Evolutionary conservation across 1,140 invertebrate genomes (phyloP).

Genomic region (Dendroctonus ponderosae): DNA sequence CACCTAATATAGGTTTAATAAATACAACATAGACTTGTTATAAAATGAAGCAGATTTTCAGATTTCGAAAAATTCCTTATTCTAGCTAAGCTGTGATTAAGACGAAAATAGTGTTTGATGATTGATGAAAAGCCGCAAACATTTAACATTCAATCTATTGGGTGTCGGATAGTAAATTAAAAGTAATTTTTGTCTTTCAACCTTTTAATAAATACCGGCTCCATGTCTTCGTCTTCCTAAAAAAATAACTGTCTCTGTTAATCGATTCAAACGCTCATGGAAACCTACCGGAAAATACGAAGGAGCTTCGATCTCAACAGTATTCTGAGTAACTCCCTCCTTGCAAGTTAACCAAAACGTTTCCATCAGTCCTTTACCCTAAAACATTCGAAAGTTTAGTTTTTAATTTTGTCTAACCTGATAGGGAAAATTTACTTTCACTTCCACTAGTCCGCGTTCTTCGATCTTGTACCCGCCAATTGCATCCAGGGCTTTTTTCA

Average conservation of each 20-base stretch:
- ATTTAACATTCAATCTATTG: neutral
- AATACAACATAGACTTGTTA: neutral
- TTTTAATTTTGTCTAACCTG: neutral
- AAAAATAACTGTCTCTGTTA: constrained; percentile 7
- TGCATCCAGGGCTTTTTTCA: constrained; percentile 73
- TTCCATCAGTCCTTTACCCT: constrained; percentile 89
- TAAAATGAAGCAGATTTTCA: too few species aligned
- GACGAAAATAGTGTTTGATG: neutral
- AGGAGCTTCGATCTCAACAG: constrained; percentile 57
- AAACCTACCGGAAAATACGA: constrained; percentile 55
- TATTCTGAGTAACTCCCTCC: constrained; percentile 62
- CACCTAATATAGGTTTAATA: constrained; percentile 30
- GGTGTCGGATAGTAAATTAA: constrained; percentile 18
- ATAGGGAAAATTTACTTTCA: constrained; percentile 61
- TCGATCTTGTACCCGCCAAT: constrained; percentile 79
- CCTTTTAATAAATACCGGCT: constrained; percentile 49
- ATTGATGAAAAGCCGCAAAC: neutral
- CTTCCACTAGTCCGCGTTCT: constrained; percentile 77
- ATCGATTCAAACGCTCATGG: constrained; percentile 5
- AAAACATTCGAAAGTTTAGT: constrained; percentile 40
- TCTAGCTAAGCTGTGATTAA: neutral
- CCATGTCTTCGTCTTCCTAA: constrained; percentile 48
- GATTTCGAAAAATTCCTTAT: too few species aligned
- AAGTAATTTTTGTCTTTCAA: constrained; percentile 46
- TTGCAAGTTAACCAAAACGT: constrained; percentile 89